Conservation (phyloP, 2,797 vertebrate species). For the Malurus splendens region DNA sequence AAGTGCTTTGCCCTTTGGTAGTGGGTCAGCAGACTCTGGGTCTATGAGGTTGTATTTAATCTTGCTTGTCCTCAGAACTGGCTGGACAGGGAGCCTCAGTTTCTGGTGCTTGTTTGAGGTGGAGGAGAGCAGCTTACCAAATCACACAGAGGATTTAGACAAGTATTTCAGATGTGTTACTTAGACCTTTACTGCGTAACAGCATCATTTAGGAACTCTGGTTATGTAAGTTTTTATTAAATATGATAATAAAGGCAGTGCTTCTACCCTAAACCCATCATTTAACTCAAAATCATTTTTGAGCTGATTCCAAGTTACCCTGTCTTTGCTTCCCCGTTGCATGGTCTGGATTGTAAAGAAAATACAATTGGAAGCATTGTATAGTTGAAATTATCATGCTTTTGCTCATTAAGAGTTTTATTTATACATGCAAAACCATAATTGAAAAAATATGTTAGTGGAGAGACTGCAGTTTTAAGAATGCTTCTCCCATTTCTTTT, state of each 20-base stretch:
- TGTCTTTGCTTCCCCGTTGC: neutral
- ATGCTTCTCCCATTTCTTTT: neutral
- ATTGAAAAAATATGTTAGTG: neutral
- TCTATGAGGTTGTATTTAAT: neutral
- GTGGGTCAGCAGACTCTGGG: neutral
- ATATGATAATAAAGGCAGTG: neutral
- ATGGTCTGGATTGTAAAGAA: neutral
- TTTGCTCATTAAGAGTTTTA: neutral
- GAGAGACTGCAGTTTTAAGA: neutral
- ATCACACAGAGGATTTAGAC: rapidly evolving
- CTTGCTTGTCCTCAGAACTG: neutral
- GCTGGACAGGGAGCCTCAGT: neutral
- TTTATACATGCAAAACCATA: neutral
- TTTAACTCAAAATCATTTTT: neutral
- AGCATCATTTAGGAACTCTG: neutral
- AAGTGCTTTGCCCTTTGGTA: neutral
- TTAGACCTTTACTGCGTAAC: neutral
- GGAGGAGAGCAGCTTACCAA: neutral
- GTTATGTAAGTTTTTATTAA: neutral
- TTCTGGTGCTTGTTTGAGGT: neutral
- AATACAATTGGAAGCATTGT: neutral
- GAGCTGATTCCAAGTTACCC: neutral
- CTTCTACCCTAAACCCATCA: neutral
- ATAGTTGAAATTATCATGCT: neutral
- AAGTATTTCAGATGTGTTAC: neutral